A percentile compares a stretch with the other conserved stretches of the same genome.
Evolutionary conservation across 2,797 vertebrate genomes (phyloP).

Genomic region (Menidia menidia): DNA sequence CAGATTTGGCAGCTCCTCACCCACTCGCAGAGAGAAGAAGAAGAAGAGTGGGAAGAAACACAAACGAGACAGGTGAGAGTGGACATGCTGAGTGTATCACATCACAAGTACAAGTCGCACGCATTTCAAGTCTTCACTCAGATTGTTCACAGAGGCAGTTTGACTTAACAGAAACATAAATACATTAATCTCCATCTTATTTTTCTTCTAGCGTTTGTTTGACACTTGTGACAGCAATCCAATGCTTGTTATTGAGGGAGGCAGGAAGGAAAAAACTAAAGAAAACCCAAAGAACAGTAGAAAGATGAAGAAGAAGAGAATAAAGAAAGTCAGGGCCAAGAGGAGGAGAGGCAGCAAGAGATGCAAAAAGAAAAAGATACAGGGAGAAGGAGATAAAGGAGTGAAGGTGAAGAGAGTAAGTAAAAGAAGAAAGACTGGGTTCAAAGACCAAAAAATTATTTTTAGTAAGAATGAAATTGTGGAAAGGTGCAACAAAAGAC

Average conservation of each 20-base stretch:
- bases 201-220: neutral
- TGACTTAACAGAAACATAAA: slow-evolving; percentile 1
- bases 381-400: neutral
- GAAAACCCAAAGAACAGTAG: neutral
- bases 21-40: slow-evolving; percentile 93
- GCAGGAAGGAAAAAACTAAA: neutral
- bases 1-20: slow-evolving; percentile 92
- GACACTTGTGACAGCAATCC: neutral
- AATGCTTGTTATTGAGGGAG: neutral
- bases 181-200: neutral
- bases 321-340: neutral
- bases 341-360: neutral
- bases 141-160: neutral
- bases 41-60: slow-evolving; percentile 95
- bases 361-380: neutral
- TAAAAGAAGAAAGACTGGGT: no score
- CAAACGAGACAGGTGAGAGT: slow-evolving; percentile 92
- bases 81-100: slow-evolving; percentile 15
- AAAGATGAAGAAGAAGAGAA: neutral
- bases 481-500: no score
- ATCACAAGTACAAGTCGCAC: neutral
- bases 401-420: no score
- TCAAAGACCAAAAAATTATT: no score
- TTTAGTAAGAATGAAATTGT: no score
- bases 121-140: slow-evolving; percentile 21